Conservation (phyloP, 1,140 invertebrate genomes). For the Heliconius himera region DNA sequence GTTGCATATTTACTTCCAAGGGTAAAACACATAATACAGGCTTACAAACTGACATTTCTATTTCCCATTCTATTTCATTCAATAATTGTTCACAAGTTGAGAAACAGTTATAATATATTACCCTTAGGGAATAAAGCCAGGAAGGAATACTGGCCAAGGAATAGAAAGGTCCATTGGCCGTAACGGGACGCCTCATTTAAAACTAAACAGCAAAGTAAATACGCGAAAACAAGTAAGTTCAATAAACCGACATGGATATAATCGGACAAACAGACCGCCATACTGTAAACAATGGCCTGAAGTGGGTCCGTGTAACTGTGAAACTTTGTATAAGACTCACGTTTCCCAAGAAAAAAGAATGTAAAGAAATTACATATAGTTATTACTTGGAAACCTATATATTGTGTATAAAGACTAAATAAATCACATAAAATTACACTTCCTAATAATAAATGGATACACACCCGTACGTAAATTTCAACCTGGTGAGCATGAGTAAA, state of each 20-base stretch:
- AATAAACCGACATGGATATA: slow-evolving; percentile 22
- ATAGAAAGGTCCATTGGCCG: slow-evolving; percentile 16
- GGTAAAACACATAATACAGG: no score
- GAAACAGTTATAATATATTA: slow-evolving; percentile 15
- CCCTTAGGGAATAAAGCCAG: slow-evolving; percentile 6
- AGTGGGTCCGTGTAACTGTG: slow-evolving; percentile 1
- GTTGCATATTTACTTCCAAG: not conserved
- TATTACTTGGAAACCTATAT: not conserved
- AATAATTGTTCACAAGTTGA: slow-evolving; percentile 3
- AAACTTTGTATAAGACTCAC: not conserved
- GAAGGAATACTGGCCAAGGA: not conserved
- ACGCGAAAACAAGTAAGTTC: slow-evolving; percentile 26
- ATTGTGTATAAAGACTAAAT: not conserved
- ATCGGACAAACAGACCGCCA: slow-evolving; percentile 18
- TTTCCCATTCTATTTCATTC: not conserved
- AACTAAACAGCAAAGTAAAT: slow-evolving; percentile 23
- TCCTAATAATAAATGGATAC: slow-evolving; percentile 2
- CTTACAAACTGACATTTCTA: not conserved
- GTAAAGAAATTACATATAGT: not conserved
- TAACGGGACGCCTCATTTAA: slow-evolving; percentile 22
- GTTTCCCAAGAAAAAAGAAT: not conserved
- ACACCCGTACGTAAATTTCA: slow-evolving; percentile 22
- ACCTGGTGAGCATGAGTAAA: slow-evolving; percentile 8
- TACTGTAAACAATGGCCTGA: slow-evolving; percentile 17
- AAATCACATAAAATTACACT: not conserved